These are phyloP conservation scores for Cryptus viduatorius DNA, from an alignment of 2,888 invertebrate species.

Conservation along the genomic window DNA sequence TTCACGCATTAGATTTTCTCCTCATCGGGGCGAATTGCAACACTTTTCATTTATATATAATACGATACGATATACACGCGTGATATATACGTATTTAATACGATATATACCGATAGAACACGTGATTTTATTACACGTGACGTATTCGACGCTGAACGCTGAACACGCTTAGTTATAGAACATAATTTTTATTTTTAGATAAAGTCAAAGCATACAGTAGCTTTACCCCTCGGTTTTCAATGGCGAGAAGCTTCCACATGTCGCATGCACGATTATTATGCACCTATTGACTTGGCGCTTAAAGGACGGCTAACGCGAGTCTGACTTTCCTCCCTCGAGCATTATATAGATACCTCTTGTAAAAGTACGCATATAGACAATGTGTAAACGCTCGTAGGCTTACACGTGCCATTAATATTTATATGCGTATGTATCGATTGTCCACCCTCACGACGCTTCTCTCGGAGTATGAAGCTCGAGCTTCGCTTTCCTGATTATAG, in stretches of 20 bases:
- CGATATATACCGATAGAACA: neutral
- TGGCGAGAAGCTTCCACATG: neutral
- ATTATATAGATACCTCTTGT: neutral
- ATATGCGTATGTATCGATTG: conserved; percentile 41
- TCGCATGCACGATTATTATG: conserved; percentile 14
- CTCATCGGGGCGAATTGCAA: too few species aligned
- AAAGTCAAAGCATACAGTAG: conserved; percentile 9
- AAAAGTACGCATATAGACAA: conserved; percentile 20
- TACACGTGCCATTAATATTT: conserved; percentile 41
- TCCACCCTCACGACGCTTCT: conserved; percentile 11
- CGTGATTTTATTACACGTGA: conserved; percentile 6
- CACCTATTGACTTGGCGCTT: conserved; percentile 28
- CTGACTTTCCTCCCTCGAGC: neutral
- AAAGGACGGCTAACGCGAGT: conserved; percentile 10
- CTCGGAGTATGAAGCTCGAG: conserved; percentile 20
- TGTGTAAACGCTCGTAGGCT: conserved; percentile 20
- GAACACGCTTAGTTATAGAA: neutral
- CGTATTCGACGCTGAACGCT: neutral
- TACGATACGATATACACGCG: conserved; percentile 3
- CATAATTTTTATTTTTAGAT: conserved; percentile 23
- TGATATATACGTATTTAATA: too few species aligned
- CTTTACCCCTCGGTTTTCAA: neutral
- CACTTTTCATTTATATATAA: neutral
- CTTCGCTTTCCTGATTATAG: conserved; percentile 29
- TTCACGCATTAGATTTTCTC: too few species aligned